Percentiles rank a stretch among this genome's conserved stretches.
These are phyloP conservation scores for mouse (Mus musculus) DNA, from an alignment of 2,113 vertebrate species.

Conservation along the genomic window DNA sequence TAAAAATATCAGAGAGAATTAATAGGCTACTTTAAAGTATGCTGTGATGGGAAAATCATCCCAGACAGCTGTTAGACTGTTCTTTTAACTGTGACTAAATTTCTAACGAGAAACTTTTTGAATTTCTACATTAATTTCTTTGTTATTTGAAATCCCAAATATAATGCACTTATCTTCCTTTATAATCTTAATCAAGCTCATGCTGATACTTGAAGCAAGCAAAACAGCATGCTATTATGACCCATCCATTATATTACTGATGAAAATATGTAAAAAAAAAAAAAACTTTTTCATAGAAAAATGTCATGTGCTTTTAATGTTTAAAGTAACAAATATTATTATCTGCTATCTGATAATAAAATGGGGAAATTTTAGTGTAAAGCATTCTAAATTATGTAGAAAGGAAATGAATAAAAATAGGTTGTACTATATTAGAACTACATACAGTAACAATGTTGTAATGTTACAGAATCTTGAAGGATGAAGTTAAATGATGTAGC, in stretches of 20 bases:
- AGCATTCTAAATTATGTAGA: not conserved
- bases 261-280: not conserved
- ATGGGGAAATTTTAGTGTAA: not conserved
- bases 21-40: not conserved
- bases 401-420: not conserved
- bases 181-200: not conserved
- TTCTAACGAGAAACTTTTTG: not conserved
- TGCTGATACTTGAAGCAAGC: not conserved
- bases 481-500: slow-evolving; percentile 78
- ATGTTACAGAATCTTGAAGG: slow-evolving; percentile 70
- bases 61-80: not conserved
- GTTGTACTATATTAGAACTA: slow-evolving; percentile 46
- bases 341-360: not conserved
- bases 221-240: not conserved
- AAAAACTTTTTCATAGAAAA: not conserved
- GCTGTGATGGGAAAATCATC: not conserved
- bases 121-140: not conserved
- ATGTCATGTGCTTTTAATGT: not conserved
- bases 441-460: slow-evolving; percentile 52
- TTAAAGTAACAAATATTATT: not conserved
- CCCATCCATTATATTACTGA: not conserved
- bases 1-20: not conserved
- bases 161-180: not conserved
- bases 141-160: not conserved
- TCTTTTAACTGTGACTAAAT: not conserved